These are phyloP conservation scores for Glaucopsyche alexis DNA, from an alignment of 2,888 invertebrate species.

Conservation along the genomic window DNA sequence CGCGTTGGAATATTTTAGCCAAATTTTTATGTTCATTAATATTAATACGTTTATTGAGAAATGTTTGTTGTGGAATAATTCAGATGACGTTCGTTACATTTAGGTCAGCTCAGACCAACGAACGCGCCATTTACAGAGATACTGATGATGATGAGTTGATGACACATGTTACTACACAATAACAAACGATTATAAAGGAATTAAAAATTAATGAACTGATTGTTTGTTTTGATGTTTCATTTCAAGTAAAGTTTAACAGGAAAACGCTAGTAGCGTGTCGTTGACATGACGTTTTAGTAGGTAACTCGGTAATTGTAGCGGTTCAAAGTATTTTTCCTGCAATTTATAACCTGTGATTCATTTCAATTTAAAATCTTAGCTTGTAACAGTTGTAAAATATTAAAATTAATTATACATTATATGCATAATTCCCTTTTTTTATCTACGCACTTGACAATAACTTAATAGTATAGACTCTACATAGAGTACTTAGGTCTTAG, in stretches of 20 bases:
- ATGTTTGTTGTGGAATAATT: constrained; percentile 4
- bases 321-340: neutral
- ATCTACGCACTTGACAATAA: neutral
- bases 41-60: neutral
- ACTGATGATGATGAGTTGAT: too few species aligned
- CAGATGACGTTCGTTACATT: neutral
- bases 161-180: too few species aligned
- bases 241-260: neutral
- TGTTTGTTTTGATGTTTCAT: neutral
- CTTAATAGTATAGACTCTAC: neutral
- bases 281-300: neutral
- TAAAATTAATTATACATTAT: neutral
- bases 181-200: neutral
- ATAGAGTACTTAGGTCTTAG: too few species aligned
- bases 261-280: neutral
- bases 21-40: constrained; percentile 4
- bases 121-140: neutral
- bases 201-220: neutral
- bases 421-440: too few species aligned
- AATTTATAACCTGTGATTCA: neutral
- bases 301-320: neutral
- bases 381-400: neutral
- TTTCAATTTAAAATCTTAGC: neutral
- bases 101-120: too few species aligned
- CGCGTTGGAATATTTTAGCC: neutral